Evolutionary conservation across 2,113 vertebrate genomes (phyloP).

Genomic region (Sinocyclocheilus rhinocerous): DNA sequence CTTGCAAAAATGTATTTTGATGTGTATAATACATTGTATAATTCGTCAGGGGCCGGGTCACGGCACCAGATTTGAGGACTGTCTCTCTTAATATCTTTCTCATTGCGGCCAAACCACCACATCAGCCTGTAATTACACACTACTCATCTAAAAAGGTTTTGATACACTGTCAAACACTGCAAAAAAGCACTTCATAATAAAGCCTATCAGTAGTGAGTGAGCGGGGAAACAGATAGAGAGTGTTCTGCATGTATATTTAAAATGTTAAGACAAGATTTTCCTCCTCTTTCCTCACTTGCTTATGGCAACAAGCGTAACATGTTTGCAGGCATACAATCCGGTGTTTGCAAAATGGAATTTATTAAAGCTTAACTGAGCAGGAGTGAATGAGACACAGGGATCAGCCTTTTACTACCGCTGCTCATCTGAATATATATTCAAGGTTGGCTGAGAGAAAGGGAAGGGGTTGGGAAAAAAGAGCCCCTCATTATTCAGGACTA

Average conservation of each 20-base stretch:
- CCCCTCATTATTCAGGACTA: constrained; percentile 94
- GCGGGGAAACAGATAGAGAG: constrained; percentile 10
- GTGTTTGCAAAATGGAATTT: constrained; percentile 88
- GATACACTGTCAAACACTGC: constrained; percentile 52
- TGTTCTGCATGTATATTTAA: constrained; percentile 65
- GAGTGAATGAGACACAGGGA: constrained; percentile 78
- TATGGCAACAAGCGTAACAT: constrained; percentile 84
- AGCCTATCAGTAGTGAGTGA: constrained; percentile 47
- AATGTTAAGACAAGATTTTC: constrained; percentile 75
- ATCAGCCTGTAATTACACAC: constrained; percentile 52
- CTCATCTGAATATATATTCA: constrained; percentile 95
- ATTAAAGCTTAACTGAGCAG: constrained; percentile 83
- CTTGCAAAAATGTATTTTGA: constrained; percentile 5
- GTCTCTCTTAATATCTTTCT: constrained; percentile 42
- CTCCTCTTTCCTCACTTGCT: constrained; percentile 61
- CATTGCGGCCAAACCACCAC: constrained; percentile 42
- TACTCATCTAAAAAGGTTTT: constrained; percentile 47
- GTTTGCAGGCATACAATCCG: constrained; percentile 87
- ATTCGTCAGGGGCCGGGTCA: constrained; percentile 48
- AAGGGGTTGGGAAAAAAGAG: constrained; percentile 55
- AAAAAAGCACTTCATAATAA: constrained; percentile 60
- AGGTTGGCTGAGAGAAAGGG: constrained; percentile 76
- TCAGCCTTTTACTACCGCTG: constrained; percentile 87
- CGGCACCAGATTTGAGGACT: constrained; percentile 41
- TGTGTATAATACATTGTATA: constrained; percentile 45